These are phyloP conservation scores for Lepidochitona cinerea DNA, from an alignment of 2,888 invertebrate genomes.

Conservation along the genomic window DNA sequence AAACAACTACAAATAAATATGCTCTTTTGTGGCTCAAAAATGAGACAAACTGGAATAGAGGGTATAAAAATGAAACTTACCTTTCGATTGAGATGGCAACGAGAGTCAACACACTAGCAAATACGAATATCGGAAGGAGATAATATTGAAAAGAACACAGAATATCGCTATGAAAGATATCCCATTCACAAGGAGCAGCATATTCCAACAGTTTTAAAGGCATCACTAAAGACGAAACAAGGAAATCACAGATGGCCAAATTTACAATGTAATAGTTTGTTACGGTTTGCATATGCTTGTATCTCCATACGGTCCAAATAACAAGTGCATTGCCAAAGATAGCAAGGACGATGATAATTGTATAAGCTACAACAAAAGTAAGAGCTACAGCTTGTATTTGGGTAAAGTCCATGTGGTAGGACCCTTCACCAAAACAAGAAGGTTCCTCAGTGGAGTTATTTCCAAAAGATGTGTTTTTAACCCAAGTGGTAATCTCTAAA, in stretches of 20 bases:
- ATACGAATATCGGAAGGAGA: slow-evolving; percentile 71
- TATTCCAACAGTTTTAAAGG: slow-evolving; percentile 72
- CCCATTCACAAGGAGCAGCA: slow-evolving; percentile 69
- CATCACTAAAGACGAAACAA: slow-evolving; percentile 71
- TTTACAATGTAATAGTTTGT: slow-evolving; percentile 73
- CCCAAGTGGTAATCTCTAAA: too few species aligned
- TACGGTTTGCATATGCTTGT: slow-evolving; percentile 72
- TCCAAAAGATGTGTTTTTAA: too few species aligned
- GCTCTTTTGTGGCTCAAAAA: too few species aligned
- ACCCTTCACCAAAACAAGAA: not conserved
- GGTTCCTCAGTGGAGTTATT: too few species aligned
- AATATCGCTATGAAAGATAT: slow-evolving; percentile 64
- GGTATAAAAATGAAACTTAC: too few species aligned
- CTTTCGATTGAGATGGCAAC: slow-evolving; percentile 72
- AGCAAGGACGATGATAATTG: slow-evolving; percentile 68
- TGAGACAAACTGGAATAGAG: too few species aligned
- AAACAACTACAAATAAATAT: too few species aligned
- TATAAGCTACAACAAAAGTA: slow-evolving; percentile 63
- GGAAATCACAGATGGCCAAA: slow-evolving; percentile 70
- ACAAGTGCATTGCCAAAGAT: slow-evolving; percentile 70
- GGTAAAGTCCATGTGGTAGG: slow-evolving; percentile 56
- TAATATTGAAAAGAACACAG: slow-evolving; percentile 70
- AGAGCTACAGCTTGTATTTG: slow-evolving; percentile 61
- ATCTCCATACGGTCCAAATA: slow-evolving; percentile 69
- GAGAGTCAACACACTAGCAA: slow-evolving; percentile 71